Evolutionary conservation across 2,113 vertebrate genomes (phyloP), one percentile per base, ranked within the genome.

Genomic region (Ochotona curzoniae): DNA sequence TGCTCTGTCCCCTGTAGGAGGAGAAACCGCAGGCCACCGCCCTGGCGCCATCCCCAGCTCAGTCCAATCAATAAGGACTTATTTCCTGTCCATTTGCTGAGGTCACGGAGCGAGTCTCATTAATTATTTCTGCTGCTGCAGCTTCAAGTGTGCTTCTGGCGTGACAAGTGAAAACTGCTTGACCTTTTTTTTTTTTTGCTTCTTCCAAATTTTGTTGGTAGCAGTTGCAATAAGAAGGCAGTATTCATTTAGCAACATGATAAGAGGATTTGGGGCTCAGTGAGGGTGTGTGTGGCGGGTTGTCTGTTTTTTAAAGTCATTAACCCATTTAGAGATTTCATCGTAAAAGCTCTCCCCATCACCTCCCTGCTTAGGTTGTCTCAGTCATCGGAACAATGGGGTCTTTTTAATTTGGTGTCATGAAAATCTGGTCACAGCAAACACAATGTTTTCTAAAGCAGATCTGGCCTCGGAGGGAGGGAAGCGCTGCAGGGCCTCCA

Each of bases 1-100:
- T 80, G 96, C 96, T 97, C 95, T 90, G 96, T 95, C 97, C 94
- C 98, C 96, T 94, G 38, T 97, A 97, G 93, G 97, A 98, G 98
- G 98, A 98, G 98, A 99, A 99, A 99, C 99, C 99, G 98, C 99
- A 98, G 98, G 99, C 98, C 98, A 98, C 98, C 98, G 96, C 98
- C 98, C 98, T 99, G 99, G 99, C 99, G 99, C 99, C 99, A 98
- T 98, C 98, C 98, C 97, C 95, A 96, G 97, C 97, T 97, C 97
- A 95, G 98, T 98, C 98, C 98, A 98, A 99, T 99, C 99, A 98
- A 99, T 99, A 99, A 98, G 96, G 97, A 98, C 99, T 99, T 98
- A 99, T 99, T 99, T 99, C 99, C 99, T 99, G 99, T 99, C 99
- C 99, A 99, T 99, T 99, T 99, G 99, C 99, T 99, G 99, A 99